Base-by-base conservation (phyloP, 2,888 invertebrate species). In the Oasisia sp. region DNA sequence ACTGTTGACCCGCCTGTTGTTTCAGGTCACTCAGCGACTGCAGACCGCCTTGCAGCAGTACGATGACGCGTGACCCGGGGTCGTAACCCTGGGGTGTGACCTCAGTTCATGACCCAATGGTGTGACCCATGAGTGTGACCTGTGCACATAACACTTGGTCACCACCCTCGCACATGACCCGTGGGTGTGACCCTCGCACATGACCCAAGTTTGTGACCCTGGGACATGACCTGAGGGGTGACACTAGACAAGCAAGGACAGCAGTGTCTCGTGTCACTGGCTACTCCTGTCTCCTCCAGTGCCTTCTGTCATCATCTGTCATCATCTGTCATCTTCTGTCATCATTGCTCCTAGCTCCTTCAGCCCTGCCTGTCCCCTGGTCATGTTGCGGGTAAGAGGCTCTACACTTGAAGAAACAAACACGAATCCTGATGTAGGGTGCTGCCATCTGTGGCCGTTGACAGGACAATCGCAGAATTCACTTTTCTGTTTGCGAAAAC, bases 21-120 rank as follows among this genome's bases (percentile, higher is more conserved):
- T 91, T 44, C 50, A 91, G 91, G n/a, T 91, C 38, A 91, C 91
- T n/a, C 91, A 91, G 14, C 27, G 32, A 91, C 91, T 91, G 50
- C 44, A 91, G 50, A 12, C 32, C 32, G 50, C 91, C 27, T 91
- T 91, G 45, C 38, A 50, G 11, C 44, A 91, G n/a, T 91, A 91
- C 45, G 91, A 91, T n/a, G 50, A 91, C n/a, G 38, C 44, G 38
- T 91, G 91, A 74, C 74, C 74, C 74, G 5, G 27, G 74, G 74
- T 2, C 11, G 56, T 56, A 19, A 56, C 56, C 56, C 56, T 14
- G 19, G 56, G 56, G 56, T 9, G 56, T 38, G 38, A 38, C 38
- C 38, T 38, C 38, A 38, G 38, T 38, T 38, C 38, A 50, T 50
- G 50, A 50, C 50, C 50, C 50, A 14, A 50, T 1, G 50, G 14